phyloP scores from a whole-genome alignment of 2,888 invertebrate species.

The Fragum whitleyi region DNA sequence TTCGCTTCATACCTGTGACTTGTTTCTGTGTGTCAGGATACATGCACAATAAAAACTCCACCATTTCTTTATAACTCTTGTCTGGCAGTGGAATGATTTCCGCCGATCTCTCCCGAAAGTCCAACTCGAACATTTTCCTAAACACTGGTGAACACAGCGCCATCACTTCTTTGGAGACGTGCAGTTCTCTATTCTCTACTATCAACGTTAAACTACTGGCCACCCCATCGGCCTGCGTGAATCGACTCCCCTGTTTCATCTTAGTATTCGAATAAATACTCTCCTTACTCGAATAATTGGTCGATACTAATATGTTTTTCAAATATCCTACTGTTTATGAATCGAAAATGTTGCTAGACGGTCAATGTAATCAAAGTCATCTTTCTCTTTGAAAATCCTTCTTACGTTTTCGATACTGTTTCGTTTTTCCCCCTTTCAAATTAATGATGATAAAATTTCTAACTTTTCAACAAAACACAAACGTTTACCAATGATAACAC shows the following conservation, averaged over 20 bases:
- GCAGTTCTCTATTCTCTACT: constrained; percentile 62
- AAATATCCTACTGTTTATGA: neutral
- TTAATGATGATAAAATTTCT: too few relatives aligned
- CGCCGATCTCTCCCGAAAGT: constrained; percentile 64
- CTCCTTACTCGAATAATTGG: neutral
- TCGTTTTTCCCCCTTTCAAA: too few relatives aligned
- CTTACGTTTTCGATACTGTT: too few relatives aligned
- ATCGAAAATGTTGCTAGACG: neutral
- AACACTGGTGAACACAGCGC: constrained; percentile 69
- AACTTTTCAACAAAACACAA: too few relatives aligned
- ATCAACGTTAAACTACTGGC: constrained; percentile 57
- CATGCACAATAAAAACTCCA: constrained; percentile 66
- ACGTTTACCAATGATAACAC: too few relatives aligned
- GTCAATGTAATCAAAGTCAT: too few relatives aligned
- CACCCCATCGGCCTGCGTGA: constrained; percentile 50
- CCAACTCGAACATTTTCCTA: constrained; percentile 65
- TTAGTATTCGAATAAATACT: neutral
- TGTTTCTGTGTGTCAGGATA: constrained; percentile 65
- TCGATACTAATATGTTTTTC: neutral
- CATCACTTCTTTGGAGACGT: constrained; percentile 59
- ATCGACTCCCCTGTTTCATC: constrained; percentile 49
- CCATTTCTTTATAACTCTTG: constrained; percentile 62
- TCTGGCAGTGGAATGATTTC: constrained; percentile 64
- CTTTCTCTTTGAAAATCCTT: too few relatives aligned
- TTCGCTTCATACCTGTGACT: constrained; percentile 48